These are phyloP conservation scores for Acromyrmex heyeri DNA, from an alignment of 1,140 invertebrate genomes.

Conservation along the genomic window DNA sequence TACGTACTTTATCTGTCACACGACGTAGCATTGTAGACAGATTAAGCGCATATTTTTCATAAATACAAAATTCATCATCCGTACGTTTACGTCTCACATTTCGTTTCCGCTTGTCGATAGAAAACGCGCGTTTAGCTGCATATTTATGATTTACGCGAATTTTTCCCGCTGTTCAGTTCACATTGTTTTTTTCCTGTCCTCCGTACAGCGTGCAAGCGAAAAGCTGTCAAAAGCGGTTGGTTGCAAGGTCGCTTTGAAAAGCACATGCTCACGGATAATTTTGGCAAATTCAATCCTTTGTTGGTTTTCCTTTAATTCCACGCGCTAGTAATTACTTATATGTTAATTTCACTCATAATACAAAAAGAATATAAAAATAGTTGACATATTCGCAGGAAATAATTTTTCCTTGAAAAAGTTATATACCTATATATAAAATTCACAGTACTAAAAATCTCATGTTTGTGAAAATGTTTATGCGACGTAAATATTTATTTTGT, in stretches of 20 bases:
- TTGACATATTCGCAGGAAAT: constrained; percentile 1
- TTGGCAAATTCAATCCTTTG: constrained; percentile 3
- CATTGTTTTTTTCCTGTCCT: constrained; percentile 43
- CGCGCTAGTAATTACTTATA: constrained; percentile 31
- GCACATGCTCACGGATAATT: constrained; percentile 30
- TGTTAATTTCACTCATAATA: constrained; percentile 31
- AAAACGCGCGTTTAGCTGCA: constrained; percentile 25
- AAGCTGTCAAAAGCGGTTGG: constrained; percentile 52
- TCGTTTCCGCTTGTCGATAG: constrained; percentile 34
- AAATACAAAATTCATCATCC: constrained; percentile 36
- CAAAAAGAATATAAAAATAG: not conserved
- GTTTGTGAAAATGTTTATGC: not conserved
- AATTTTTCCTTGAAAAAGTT: constrained; percentile 7
- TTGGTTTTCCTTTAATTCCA: constrained; percentile 21
- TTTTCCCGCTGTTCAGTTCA: constrained; percentile 5
- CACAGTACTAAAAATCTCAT: not conserved
- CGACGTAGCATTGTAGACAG: not conserved
- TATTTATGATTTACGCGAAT: constrained; percentile 27
- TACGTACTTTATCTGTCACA: constrained; percentile 25
- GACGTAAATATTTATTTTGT: too few relatives aligned
- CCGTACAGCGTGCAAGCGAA: constrained; percentile 1
- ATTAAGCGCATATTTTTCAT: constrained; percentile 44
- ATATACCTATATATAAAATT: not conserved
- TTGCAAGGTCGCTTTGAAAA: constrained; percentile 17
- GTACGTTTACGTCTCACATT: constrained; percentile 15